Base-by-base conservation (phyloP, 1,140 invertebrate genomes). In the Drosophila truncata region DNA sequence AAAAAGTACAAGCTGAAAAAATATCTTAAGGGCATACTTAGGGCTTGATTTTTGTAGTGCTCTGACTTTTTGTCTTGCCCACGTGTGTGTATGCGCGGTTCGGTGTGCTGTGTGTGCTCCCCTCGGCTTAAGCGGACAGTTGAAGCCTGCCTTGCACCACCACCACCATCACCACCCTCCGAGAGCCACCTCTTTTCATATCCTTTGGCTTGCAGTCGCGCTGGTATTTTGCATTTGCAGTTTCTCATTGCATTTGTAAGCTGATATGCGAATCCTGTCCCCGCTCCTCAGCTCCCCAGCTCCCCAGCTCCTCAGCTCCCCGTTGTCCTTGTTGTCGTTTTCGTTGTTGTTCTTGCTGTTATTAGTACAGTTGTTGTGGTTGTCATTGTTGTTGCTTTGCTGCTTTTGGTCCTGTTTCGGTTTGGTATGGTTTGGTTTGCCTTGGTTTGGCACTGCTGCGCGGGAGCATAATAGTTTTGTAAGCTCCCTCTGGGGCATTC, bases 401-500 rank as follows among this genome's bases (percentile, higher is more conserved):
- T 70, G 20, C 5, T 47, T 54, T 55, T 75, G 65, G 52, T 67
- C 41, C 50, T 76, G 55, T 49, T 71, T 41, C 37, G 64, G 62
- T 64, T 73, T 37, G 33, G 52, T 37, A 55, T 55, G 52, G 52
- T 25, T 55, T 37, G 52, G 33, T 57, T 86, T 70, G 77, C 73
- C 82, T 78, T 46, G 66, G 78, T 75, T 90, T 67, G 84, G 77
- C 77, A 50, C 77, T 88, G 78, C 76, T 76, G 61, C 59, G 82
- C 62, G 81, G 47, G 73, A 85, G 85, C 75, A 90, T 90, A 90
- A 90, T 90, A 90, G 85, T 90, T 90, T 90, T 82, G 85, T 90
- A 90, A 90, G 86, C 86, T 90, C 86, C 82, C 85, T 86, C 86
- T 70, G 73, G 85, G 85, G 85, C 72, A 88, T 88, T 81, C 85